These are phyloP conservation scores for Panagrolaimus sp. DNA, from an alignment of 1,140 invertebrate species.

Conservation along the genomic window DNA sequence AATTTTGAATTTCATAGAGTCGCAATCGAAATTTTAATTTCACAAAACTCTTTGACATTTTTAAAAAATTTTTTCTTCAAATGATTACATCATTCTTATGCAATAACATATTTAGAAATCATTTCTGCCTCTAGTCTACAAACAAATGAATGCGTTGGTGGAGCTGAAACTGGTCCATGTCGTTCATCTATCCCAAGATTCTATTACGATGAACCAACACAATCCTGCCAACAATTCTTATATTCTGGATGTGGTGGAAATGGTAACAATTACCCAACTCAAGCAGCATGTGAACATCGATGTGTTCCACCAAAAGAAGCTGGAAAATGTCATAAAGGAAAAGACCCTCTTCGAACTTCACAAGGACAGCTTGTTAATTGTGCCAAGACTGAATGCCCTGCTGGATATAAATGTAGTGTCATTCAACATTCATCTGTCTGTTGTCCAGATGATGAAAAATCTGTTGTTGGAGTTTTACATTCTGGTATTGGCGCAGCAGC, in stretches of 20 bases:
- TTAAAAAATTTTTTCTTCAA: slow-evolving; percentile 3
- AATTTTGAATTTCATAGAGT: no score
- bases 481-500: slow-evolving; percentile 2
- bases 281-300: slow-evolving; percentile 44
- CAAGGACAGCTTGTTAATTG: slow-evolving; percentile 45
- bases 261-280: slow-evolving; percentile 57
- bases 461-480: background rate
- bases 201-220: slow-evolving; percentile 46
- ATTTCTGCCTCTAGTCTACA: slow-evolving; percentile 26
- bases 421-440: slow-evolving; percentile 39
- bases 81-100: no score
- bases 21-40: no score
- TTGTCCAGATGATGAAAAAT: slow-evolving; percentile 48
- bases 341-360: slow-evolving; percentile 37
- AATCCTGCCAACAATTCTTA: slow-evolving; percentile 38
- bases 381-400: slow-evolving; percentile 46
- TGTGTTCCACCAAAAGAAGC: slow-evolving; percentile 40
- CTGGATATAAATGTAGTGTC: slow-evolving; percentile 45
- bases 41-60: no score
- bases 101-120: slow-evolving; percentile 33
- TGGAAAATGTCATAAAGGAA: slow-evolving; percentile 32
- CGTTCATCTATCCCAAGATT: slow-evolving; percentile 30
- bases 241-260: slow-evolving; percentile 59
- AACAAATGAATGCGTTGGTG: slow-evolving; percentile 47
- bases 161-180: slow-evolving; percentile 42